These are phyloP conservation scores for Apeltes quadracus DNA, from an alignment of 2,113 vertebrate genomes.

Conservation along the genomic window DNA sequence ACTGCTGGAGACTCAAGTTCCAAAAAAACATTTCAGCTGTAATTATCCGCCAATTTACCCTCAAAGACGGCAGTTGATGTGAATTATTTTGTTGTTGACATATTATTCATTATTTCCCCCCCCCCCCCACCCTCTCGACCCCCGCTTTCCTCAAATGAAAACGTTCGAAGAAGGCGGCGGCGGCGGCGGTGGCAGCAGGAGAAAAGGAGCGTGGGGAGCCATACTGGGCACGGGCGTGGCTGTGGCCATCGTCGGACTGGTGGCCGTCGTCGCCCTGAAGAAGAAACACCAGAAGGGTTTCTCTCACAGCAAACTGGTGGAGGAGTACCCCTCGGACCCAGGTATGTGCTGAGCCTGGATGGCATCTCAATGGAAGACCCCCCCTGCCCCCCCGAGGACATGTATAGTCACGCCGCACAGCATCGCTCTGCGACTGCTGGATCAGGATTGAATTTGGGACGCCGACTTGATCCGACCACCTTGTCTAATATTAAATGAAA, in stretches of 20 bases:
- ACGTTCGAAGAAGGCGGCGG: constrained; percentile 20
- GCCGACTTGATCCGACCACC: not conserved
- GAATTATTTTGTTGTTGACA: constrained; percentile 37
- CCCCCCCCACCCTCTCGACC: not conserved
- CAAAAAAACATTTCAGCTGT: constrained; percentile 40
- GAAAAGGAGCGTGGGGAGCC: constrained; percentile 69
- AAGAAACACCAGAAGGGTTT: constrained; percentile 80
- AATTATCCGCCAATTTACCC: constrained; percentile 56
- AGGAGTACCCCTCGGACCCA: constrained; percentile 84
- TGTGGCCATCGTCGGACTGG: constrained; percentile 75
- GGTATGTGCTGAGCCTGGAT: constrained; percentile 72
- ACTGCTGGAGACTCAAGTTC: constrained; percentile 24
- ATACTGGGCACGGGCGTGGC: constrained; percentile 78
- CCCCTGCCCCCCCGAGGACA: not conserved
- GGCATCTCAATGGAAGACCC: not conserved
- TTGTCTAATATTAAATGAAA: not conserved
- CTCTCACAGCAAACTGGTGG: constrained; percentile 87
- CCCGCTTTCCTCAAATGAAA: constrained; percentile 24
- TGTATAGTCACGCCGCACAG: not conserved
- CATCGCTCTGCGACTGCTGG: not conserved
- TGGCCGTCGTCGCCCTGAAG: constrained; percentile 78
- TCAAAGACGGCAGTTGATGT: constrained; percentile 26
- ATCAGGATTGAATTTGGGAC: not conserved
- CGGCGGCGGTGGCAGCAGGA: constrained; percentile 6
- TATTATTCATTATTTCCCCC: constrained; percentile 29